Conservation (phyloP, 2,113 vertebrate species). For the Malurus elegans region DNA sequence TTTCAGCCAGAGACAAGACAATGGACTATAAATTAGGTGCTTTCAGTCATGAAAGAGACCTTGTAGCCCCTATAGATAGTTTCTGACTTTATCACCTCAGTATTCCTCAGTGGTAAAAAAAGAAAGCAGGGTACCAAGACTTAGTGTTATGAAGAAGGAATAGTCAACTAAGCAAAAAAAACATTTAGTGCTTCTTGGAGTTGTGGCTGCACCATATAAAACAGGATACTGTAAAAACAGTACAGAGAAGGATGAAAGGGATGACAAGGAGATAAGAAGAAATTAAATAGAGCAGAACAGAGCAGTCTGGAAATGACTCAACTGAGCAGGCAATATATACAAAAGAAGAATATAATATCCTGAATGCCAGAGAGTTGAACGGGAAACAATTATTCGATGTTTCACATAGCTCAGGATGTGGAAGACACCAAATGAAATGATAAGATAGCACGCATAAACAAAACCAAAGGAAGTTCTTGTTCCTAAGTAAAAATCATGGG, state of each 20-base stretch:
- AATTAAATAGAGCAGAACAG: slow-evolving; percentile 35
- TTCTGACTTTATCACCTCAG: not conserved
- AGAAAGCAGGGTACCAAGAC: not conserved
- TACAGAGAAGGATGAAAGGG: slow-evolving; percentile 38
- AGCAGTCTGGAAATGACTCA: slow-evolving; percentile 35
- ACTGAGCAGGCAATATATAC: not conserved
- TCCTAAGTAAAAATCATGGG: not conserved
- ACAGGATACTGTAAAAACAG: slow-evolving; percentile 18
- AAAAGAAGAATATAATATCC: slow-evolving; percentile 9
- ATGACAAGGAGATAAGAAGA: slow-evolving; percentile 31
- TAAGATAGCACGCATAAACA: not conserved
- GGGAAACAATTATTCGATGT: slow-evolving; percentile 26
- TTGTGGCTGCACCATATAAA: not conserved
- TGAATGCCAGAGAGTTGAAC: not conserved
- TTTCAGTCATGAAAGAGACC: not conserved
- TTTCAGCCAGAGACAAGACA: not conserved
- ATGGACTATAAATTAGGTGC: not conserved
- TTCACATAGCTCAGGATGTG: slow-evolving; percentile 37
- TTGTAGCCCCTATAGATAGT: not conserved
- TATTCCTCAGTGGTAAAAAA: not conserved
- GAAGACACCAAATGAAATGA: slow-evolving; percentile 9
- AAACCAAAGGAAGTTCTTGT: slow-evolving; percentile 4
- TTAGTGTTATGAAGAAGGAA: not conserved
- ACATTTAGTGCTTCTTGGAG: not conserved
- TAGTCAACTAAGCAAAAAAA: not conserved